Base-by-base conservation (phyloP, 1,140 invertebrate genomes). In the Leptinotarsa texana region DNA sequence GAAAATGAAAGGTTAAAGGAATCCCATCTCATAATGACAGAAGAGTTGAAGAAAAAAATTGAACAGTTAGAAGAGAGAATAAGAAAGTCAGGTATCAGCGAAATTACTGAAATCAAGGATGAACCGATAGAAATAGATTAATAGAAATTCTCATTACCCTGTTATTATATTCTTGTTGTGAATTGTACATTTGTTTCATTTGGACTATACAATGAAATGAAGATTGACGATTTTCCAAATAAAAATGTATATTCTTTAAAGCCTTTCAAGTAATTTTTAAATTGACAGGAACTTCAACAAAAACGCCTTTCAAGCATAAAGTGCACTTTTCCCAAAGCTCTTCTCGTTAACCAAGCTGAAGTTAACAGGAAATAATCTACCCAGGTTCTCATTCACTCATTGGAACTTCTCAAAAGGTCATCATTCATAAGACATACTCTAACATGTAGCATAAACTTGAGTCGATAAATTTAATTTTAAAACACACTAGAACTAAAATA, bases 91-190 rank as follows among this genome's bases (percentile, higher is more conserved):
- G 63, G 21, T 3, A 65, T 24, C 5, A 65, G 21, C 21, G 63
- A 65, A 27, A 22, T 65, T 18, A 27, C 21, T 24, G 21, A 65
- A 18, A 65, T 65, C 24, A 65, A 65, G 24, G 21, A 65, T 22
- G 63, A 65, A 22, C 21, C 21, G 24, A 65, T 65, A 65, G 63
- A 65, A 65, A 65, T 65, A 24, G 63, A 65, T 65, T 65, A 13
- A 21, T 18, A 18, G 11, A n/a, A 15, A 21, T 8, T 62, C 17
- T 8, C 21, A 18, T 62, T 0, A 62, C 3, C 6, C 17, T 17
- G 17, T 4, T 13, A 62, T 4, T 62, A 18, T 62, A 8, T 21
- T 11, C 6, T 6, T 13, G 13, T 62, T 62, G 17, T 62, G 21
- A 62, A 18, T n/a, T 62, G 17, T 62, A 4, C 21, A 62, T 62